Evolutionary conservation across 2,113 vertebrate genomes (phyloP).

Genomic region (Elaphurus davidianus): DNA sequence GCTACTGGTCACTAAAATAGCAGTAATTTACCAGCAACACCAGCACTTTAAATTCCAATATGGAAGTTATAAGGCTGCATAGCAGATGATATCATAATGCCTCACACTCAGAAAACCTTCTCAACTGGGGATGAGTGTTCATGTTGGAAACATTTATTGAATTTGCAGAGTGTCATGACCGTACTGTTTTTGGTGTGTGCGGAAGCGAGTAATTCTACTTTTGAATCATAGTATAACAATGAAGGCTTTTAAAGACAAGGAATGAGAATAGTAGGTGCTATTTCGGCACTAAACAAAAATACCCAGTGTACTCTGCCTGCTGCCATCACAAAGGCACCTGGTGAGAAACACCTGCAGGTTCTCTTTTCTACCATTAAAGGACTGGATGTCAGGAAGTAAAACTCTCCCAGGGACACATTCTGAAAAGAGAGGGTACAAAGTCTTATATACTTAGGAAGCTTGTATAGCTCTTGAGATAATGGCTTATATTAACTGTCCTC

Average conservation of each 20-base stretch:
- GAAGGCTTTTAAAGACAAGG: constrained; percentile 22
- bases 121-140: background rate
- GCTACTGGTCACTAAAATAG: background rate
- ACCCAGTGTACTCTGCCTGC: constrained; percentile 40
- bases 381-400: constrained; percentile 33
- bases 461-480: background rate
- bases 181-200: constrained; percentile 15
- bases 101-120: background rate
- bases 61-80: background rate
- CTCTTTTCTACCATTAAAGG: constrained; percentile 13
- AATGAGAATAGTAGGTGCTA: constrained; percentile 41
- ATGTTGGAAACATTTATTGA: constrained; percentile 1
- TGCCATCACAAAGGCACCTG: background rate
- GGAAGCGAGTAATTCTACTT: background rate
- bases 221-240: constrained; percentile 44
- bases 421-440: background rate
- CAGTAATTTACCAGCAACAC: background rate
- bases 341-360: constrained; percentile 27
- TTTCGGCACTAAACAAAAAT: constrained; percentile 47
- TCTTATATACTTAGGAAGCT: background rate
- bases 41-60: background rate
- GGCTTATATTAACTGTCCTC: background rate
- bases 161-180: background rate
- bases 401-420: background rate
- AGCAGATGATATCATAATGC: background rate